These are phyloP conservation scores for Leptestheria dahalacensis DNA, from an alignment of 1,140 invertebrate species.

Conservation along the genomic window DNA sequence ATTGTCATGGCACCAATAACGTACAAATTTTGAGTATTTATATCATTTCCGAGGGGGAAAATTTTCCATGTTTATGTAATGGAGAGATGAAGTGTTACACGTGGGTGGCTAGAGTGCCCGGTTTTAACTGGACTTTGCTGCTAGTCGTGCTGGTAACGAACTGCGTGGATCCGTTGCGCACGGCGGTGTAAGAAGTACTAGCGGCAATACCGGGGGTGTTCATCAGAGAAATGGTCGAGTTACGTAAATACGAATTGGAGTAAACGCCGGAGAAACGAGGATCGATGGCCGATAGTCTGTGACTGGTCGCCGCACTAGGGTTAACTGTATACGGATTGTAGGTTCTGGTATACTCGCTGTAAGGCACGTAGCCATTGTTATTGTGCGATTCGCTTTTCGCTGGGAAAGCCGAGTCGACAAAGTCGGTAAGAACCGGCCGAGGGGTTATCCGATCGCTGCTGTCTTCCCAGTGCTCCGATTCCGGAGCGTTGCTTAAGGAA, in stretches of 20 bases:
- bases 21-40: background rate
- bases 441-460: conserved; percentile 27
- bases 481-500: conserved; percentile 54
- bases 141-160: conserved; percentile 31
- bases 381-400: conserved; percentile 57
- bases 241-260: conserved; percentile 69
- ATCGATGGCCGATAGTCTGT: conserved; percentile 44
- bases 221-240: conserved; percentile 29
- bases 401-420: conserved; percentile 62
- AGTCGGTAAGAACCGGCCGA: conserved; percentile 54
- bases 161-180: background rate
- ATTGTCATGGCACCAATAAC: background rate
- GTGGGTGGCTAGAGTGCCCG: conserved; percentile 40
- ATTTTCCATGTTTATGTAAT: background rate
- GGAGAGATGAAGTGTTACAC: conserved; percentile 36
- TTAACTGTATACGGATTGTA: conserved; percentile 63
- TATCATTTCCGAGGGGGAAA: background rate
- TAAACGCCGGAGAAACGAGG: conserved; percentile 73
- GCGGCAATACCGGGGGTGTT: background rate
- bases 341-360: conserved; percentile 67
- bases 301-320: conserved; percentile 19
- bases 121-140: conserved; percentile 33
- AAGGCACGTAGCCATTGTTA: conserved; percentile 70
- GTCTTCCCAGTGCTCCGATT: conserved; percentile 30
- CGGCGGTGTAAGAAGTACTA: background rate